Evolutionary conservation across 2,113 vertebrate species (phyloP), one percentile per base, ranked within the genome.

Genomic region (Brachyistius frenatus): DNA sequence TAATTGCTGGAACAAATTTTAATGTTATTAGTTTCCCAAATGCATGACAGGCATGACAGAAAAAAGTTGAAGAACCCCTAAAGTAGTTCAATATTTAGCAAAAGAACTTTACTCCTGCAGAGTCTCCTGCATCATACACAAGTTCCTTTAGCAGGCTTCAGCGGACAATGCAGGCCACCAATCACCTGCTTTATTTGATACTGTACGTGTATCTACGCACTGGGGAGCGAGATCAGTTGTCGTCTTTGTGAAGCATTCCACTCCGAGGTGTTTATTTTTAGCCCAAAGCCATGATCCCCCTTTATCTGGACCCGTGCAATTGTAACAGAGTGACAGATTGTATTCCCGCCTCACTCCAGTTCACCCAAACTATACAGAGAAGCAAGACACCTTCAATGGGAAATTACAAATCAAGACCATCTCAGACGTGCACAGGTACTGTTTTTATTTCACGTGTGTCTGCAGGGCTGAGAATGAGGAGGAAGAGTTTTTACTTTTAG

Each of bases 361-460:
- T 86, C 84, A 89, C 81, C 23, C 80, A 86, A 94, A 94, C 65
- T 64, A 56, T 14, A 55, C 56, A 41, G 68, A 90, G 75, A 71
- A 89, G 89, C 82, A 85, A 76, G 80, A 88, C 0, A 23, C 31
- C 9, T 76, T 88, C 93, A 88, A 98, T 99, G 98, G 97, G 97
- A 73, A 99, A 99, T 94, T 99, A 99, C 86, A 99, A 99, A 94
- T 99, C 97, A 64, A 97, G 98, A 95, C 98, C 96, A 15, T 96
- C 94, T 10, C 97, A 98, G 92, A 99, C 97, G 5, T 99, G 98
- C 76, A 98, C 98, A 87, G 97, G 97, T 98, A 98, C 96, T 80
- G 86, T 35, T 16, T 62, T 64, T 63, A 2, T 11, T 11, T 46
- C 9, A 50, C 49, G 36, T 5, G 10, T 47, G 36, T 57, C 4